Evolutionary conservation across 2,888 invertebrate genomes (phyloP).

Genomic region (Drosophila borealis): DNA sequence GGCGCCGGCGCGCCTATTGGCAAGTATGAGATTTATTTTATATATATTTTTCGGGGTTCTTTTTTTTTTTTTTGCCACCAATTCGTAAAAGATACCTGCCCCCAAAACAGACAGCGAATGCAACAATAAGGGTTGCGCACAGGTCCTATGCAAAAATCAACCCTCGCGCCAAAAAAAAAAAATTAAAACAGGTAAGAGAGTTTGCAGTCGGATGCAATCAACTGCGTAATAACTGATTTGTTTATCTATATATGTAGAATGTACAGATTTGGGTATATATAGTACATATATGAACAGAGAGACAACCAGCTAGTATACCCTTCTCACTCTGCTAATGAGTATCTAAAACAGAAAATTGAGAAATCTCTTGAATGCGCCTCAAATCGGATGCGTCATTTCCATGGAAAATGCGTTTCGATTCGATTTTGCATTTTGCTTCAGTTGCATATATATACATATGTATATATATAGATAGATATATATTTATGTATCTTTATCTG

Average conservation of each 20-base stretch:
- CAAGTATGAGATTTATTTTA: constrained; percentile 24
- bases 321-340: not conserved
- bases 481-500: constrained; percentile 14
- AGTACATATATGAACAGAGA: too few species aligned
- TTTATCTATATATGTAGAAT: too few species aligned
- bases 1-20: constrained; percentile 33
- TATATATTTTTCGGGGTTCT: not conserved
- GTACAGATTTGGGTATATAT: too few species aligned
- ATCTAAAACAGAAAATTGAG: constrained; percentile 31
- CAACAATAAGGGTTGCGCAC: constrained; percentile 56
- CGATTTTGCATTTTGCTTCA: not conserved
- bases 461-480: not conserved
- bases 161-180: constrained; percentile 72
- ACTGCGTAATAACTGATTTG: not conserved
- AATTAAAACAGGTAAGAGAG: not conserved
- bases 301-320: not conserved
- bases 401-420: constrained; percentile 54
- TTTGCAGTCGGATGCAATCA: not conserved
- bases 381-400: constrained; percentile 56
- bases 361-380: constrained; percentile 22
- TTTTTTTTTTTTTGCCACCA: constrained; percentile 34
- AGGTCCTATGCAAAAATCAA: constrained; percentile 65
- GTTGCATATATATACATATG: not conserved
- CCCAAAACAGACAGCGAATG: constrained; percentile 16
- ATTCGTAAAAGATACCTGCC: constrained; percentile 53